phyloP scores from a whole-genome alignment of 2,797 vertebrate genomes.

The Manis pentadactyla region DNA sequence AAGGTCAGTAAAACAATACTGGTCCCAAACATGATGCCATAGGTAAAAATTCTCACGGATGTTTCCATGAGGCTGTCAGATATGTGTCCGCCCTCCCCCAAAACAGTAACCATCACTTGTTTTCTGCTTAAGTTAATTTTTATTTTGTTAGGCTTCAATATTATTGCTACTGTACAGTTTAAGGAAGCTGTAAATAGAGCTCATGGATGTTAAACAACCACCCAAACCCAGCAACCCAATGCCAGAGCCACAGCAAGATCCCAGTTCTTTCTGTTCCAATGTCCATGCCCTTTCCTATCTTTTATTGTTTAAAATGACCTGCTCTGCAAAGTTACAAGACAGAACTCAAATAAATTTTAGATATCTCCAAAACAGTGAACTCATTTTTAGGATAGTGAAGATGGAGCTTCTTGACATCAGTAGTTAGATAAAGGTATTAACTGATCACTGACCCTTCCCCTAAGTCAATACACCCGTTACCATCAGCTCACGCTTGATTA shows the following conservation, averaged over 20 bases:
- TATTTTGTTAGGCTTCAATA: background rate
- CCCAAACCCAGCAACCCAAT: background rate
- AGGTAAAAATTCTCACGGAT: background rate
- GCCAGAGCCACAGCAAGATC: background rate
- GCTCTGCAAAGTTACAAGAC: background rate
- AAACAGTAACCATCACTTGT: background rate
- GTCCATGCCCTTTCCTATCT: background rate
- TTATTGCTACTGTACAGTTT: background rate
- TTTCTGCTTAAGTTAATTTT: background rate
- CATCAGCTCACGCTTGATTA: background rate
- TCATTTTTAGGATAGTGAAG: background rate
- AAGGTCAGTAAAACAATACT: background rate
- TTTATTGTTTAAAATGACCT: background rate
- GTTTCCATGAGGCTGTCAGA: background rate
- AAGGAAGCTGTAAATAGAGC: background rate
- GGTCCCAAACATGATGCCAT: background rate
- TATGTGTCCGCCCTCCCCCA: background rate
- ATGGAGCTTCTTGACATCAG: background rate
- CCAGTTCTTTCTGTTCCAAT: background rate
- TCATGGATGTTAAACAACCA: background rate
- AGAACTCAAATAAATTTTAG: background rate
- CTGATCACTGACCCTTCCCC: background rate
- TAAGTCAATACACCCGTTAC: background rate
- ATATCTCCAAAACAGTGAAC: background rate
- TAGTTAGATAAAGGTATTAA: background rate